A percentile compares a stretch with the other conserved stretches of the same genome.
These are phyloP conservation scores for Cephalotes varians DNA, from an alignment of 2,888 invertebrate species.

Conservation along the genomic window DNA sequence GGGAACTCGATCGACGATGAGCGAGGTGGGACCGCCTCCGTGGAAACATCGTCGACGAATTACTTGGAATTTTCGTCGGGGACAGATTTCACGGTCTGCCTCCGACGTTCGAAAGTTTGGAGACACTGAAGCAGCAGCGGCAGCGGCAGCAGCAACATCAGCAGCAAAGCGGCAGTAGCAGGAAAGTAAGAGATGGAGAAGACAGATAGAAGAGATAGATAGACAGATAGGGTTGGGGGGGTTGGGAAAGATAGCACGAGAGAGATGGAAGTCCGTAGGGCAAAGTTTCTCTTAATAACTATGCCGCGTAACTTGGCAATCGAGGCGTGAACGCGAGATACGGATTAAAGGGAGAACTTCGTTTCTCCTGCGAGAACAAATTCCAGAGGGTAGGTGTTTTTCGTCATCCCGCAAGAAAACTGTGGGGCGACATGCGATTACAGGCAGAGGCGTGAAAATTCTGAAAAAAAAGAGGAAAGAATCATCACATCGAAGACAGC, in stretches of 20 bases:
- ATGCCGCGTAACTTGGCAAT: slow-evolving; percentile 80
- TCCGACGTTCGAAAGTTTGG: slow-evolving; percentile 83
- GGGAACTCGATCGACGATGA: slow-evolving; percentile 63
- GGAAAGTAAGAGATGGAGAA: slow-evolving; percentile 60
- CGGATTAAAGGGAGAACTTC: slow-evolving; percentile 81
- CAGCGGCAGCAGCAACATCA: slow-evolving; percentile 67
- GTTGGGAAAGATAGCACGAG: slow-evolving; percentile 28
- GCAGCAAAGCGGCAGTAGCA: slow-evolving; percentile 66
- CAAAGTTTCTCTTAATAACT: slow-evolving; percentile 83
- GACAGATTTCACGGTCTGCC: slow-evolving; percentile 83
- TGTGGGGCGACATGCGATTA: slow-evolving; percentile 34
- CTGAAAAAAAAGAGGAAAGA: slow-evolving; percentile 1
- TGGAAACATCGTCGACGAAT: slow-evolving; percentile 66
- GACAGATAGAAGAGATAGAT: slow-evolving; percentile 45
- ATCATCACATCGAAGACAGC: slow-evolving; percentile 39
- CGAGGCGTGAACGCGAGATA: slow-evolving; percentile 83
- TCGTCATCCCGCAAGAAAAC: slow-evolving; percentile 53
- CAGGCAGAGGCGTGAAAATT: not conserved
- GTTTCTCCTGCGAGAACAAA: slow-evolving; percentile 62
- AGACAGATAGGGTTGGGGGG: slow-evolving; percentile 56
- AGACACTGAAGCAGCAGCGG: slow-evolving; percentile 74
- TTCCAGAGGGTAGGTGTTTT: slow-evolving; percentile 70
- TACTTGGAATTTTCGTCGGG: slow-evolving; percentile 77
- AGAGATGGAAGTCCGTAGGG: slow-evolving; percentile 68
- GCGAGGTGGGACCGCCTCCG: slow-evolving; percentile 29